Percentiles rank a stretch among this genome's conserved stretches.
These are phyloP conservation scores for Gavialis gangeticus DNA, from an alignment of 2,113 vertebrate genomes.

Conservation along the genomic window DNA sequence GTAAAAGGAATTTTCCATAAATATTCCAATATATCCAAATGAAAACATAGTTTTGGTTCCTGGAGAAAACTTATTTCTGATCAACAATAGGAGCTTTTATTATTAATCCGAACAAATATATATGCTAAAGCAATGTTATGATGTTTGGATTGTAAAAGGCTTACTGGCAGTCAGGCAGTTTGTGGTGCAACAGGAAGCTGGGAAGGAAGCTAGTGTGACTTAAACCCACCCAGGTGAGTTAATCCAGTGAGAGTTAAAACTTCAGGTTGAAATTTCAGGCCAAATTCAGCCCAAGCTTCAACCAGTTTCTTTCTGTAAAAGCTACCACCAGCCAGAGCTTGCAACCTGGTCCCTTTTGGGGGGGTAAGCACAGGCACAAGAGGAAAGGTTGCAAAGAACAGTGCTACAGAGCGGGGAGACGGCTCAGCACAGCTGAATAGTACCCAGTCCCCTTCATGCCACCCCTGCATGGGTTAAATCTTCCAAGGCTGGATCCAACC, in stretches of 20 bases:
- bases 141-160: conserved; percentile 4
- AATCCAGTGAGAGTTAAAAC: background rate
- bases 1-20: conserved; percentile 47
- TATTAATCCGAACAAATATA: conserved; percentile 25
- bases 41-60: conserved; percentile 46
- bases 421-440: background rate
- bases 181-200: background rate
- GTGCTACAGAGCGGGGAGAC: background rate
- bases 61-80: background rate
- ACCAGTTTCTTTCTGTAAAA: background rate
- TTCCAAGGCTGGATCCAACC: no score
- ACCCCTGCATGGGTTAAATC: no score
- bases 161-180: background rate
- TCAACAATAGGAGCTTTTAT: conserved; percentile 26
- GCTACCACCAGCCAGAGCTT: background rate
- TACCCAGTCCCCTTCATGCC: no score
- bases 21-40: conserved; percentile 35
- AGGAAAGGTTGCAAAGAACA: background rate
- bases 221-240: background rate
- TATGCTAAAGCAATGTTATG: background rate
- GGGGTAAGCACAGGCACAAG: background rate
- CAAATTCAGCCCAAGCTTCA: background rate
- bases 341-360: background rate
- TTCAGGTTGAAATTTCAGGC: conserved; percentile 11
- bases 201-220: background rate